Evolutionary conservation across 2,113 vertebrate genomes (phyloP).

Genomic region (Petroica traversi): DNA sequence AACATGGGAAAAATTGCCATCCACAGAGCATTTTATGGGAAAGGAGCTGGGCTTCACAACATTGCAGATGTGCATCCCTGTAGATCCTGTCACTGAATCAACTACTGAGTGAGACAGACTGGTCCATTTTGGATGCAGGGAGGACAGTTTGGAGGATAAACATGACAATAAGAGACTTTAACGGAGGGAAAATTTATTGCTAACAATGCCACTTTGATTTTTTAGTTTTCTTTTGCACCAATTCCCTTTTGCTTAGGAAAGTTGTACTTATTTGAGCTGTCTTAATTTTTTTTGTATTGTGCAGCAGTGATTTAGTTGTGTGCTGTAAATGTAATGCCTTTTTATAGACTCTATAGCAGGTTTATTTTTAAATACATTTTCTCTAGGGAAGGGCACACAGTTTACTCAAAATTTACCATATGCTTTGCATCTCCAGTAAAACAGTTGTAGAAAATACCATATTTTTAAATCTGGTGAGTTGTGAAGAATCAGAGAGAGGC

Average conservation of each 20-base stretch:
- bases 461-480: constrained; percentile 12
- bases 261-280: not conserved
- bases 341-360: not conserved
- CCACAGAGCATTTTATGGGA: not conserved
- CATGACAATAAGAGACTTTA: not conserved
- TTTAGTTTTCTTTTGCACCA: not conserved
- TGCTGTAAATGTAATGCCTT: not conserved
- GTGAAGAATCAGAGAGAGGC: not conserved
- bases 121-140: not conserved
- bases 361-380: constrained; percentile 49
- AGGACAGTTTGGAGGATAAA: not conserved
- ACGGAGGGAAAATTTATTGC: not conserved
- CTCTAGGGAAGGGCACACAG: constrained; percentile 14
- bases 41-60: not conserved
- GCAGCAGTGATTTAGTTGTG: not conserved
- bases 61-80: not conserved
- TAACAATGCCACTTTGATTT: not conserved
- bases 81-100: not conserved
- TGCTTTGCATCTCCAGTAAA: constrained; percentile 40
- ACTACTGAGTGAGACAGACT: not conserved
- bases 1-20: not conserved
- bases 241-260: not conserved
- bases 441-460: constrained; percentile 13
- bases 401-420: constrained; percentile 59
- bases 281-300: not conserved